Base-by-base conservation (phyloP, 2,113 vertebrate species). In the Brienomyrus longianalis region DNA sequence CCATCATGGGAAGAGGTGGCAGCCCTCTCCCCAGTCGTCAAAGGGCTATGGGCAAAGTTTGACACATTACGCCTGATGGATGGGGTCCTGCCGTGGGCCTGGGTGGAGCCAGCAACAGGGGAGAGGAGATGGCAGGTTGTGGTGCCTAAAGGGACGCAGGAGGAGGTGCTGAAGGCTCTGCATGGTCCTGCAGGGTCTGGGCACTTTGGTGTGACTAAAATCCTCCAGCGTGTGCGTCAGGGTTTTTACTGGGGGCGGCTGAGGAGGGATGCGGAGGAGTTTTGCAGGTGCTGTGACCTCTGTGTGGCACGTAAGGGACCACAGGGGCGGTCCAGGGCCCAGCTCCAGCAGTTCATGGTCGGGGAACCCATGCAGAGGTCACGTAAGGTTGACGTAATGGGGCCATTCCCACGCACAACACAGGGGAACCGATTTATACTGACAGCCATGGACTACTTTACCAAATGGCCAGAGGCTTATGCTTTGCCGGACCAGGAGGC, bases 261-360 rank as follows among this genome's bases (percentile, higher is more conserved):
- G 31, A 70, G 59, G 56, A 62, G 39, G 56, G 87, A 88, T 88
- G 87, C 70, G 35, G 87, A 66, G 56, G 87, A 88, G 43, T 88
- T 66, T n/a, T 66, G 17, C 35, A 6, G 87, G 31, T 39, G 35
- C 35, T 88, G 87, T 66, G 87, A 88, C 13, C 3, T 45, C 87
- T 70, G 87, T 43, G 62, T 59, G 6, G 87, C 59, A 6, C 2
- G 23, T 35, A 88, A 88, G 23, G 35, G 87, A 3, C 56, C 59
- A 6, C 56, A 47, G 21, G 56, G 56, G 17, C 59, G 70, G 56
- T 88, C 39, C 59, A 11, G 35, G 31, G 87, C 23, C 39, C 31
- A 83, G 80, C 80, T 83, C 10, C 80, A 83, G 80, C 43, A 83
- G 80, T 45, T 59, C 21, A 17, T 23, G 56, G 19, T 59, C 19